These are phyloP conservation scores for Rhopalosiphum maidis DNA, from an alignment of 1,140 invertebrate genomes.

Conservation along the genomic window DNA sequence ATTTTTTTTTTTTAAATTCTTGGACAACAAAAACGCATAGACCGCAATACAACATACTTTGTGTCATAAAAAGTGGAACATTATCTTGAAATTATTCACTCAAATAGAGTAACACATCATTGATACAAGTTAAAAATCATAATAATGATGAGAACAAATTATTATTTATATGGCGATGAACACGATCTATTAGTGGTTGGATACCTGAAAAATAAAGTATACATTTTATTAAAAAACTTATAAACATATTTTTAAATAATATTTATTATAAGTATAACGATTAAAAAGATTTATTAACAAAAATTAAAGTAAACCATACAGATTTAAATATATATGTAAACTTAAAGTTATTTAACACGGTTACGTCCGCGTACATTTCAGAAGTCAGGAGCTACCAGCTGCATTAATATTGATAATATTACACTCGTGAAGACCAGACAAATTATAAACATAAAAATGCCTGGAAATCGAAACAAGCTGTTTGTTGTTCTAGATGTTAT, in stretches of 20 bases:
- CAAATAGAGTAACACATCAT: slow-evolving; percentile 1
- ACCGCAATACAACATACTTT: not conserved
- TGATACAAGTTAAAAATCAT: slow-evolving; percentile 12
- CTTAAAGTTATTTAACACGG: not conserved
- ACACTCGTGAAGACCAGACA: too few species aligned
- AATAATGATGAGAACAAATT: slow-evolving; percentile 46
- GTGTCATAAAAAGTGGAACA: not conserved
- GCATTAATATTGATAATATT: too few species aligned
- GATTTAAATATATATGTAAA: not conserved
- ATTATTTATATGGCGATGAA: slow-evolving; percentile 40
- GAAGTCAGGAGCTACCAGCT: too few species aligned
- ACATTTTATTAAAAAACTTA: not conserved
- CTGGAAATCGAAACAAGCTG: too few species aligned
- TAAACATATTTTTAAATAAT: not conserved
- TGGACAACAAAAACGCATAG: not conserved
- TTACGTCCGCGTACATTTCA: too few species aligned
- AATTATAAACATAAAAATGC: too few species aligned
- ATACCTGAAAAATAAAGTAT: slow-evolving; percentile 35
- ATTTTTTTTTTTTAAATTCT: slow-evolving; percentile 23
- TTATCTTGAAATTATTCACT: not conserved
- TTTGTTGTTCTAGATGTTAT: too few species aligned
- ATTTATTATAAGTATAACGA: not conserved
- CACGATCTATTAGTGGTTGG: slow-evolving; percentile 15
- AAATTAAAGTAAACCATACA: not conserved
- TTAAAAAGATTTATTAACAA: not conserved